These are phyloP conservation scores for Ceramica pisi DNA, from an alignment of 2,888 invertebrate genomes.

Conservation along the genomic window DNA sequence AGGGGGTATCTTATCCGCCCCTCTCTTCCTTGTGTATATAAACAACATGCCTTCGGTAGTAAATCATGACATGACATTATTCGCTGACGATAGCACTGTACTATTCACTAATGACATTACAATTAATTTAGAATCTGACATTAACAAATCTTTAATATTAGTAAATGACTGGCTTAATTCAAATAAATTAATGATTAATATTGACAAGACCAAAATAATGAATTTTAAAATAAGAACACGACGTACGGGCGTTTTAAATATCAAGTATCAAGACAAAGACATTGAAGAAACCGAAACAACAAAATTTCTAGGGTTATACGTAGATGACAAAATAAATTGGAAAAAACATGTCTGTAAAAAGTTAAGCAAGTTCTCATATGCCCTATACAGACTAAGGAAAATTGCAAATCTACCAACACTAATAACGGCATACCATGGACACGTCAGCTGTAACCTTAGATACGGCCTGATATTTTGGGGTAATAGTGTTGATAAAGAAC, in stretches of 20 bases:
- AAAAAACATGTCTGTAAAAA: not conserved
- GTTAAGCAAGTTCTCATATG: not conserved
- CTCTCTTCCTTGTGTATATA: too few relatives aligned
- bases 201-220: too few relatives aligned
- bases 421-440: not conserved
- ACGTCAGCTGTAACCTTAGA: conserved; percentile 2
- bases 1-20: too few relatives aligned
- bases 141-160: too few relatives aligned
- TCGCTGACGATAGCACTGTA: too few relatives aligned
- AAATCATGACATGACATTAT: too few relatives aligned
- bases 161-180: too few relatives aligned
- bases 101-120: too few relatives aligned
- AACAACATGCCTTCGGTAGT: too few relatives aligned
- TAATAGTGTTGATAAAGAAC: not conserved
- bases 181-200: too few relatives aligned
- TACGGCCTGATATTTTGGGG: not conserved
- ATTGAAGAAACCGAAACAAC: not conserved
- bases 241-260: not conserved
- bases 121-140: too few relatives aligned
- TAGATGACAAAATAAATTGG: not conserved
- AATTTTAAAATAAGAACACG: not conserved
- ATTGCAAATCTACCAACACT: not conserved
- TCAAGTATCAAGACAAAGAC: not conserved
- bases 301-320: not conserved
- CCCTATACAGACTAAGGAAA: not conserved